These are phyloP conservation scores for Phyllotreta striolata DNA, from an alignment of 2,888 invertebrate genomes.

Conservation along the genomic window DNA sequence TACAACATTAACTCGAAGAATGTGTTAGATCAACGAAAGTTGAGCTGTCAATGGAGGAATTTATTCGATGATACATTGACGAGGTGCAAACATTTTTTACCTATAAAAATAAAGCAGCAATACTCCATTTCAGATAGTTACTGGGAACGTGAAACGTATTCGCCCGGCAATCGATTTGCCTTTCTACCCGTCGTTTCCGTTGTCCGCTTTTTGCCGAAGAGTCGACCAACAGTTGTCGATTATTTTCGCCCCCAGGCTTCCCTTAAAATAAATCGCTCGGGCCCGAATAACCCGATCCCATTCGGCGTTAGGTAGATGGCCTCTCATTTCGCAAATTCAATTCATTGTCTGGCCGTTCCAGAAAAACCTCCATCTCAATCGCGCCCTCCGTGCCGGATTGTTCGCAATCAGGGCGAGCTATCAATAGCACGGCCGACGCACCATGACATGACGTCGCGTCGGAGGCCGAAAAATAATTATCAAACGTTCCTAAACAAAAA, in stretches of 20 bases:
- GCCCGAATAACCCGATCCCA: constrained; percentile 30
- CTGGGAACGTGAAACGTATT: not conserved
- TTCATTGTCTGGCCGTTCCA: constrained; percentile 22
- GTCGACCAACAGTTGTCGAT: constrained; percentile 20
- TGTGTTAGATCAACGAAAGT: not conserved
- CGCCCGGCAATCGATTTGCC: too few relatives aligned
- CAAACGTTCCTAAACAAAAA: too few relatives aligned
- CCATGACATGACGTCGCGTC: constrained; percentile 2
- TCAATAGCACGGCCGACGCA: constrained; percentile 14
- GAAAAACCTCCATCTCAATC: constrained; percentile 32
- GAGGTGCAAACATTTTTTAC: not conserved
- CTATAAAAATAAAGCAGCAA: constrained; percentile 7
- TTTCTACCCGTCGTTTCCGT: not conserved
- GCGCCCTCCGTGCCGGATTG: constrained; percentile 9
- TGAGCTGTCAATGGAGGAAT: constrained; percentile 13
- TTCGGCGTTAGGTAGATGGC: constrained; percentile 30
- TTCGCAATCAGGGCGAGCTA: constrained; percentile 17
- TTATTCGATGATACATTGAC: constrained; percentile 9
- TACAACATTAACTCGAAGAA: constrained; percentile 26
- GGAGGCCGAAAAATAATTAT: too few relatives aligned
- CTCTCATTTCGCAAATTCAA: constrained; percentile 30
- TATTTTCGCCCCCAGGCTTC: constrained; percentile 10
- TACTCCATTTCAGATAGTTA: not conserved
- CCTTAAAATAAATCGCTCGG: constrained; percentile 29
- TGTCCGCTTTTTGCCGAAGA: constrained; percentile 10